phyloP scores from a whole-genome alignment of 2,113 vertebrate genomes.

The Theropithecus gelada region DNA sequence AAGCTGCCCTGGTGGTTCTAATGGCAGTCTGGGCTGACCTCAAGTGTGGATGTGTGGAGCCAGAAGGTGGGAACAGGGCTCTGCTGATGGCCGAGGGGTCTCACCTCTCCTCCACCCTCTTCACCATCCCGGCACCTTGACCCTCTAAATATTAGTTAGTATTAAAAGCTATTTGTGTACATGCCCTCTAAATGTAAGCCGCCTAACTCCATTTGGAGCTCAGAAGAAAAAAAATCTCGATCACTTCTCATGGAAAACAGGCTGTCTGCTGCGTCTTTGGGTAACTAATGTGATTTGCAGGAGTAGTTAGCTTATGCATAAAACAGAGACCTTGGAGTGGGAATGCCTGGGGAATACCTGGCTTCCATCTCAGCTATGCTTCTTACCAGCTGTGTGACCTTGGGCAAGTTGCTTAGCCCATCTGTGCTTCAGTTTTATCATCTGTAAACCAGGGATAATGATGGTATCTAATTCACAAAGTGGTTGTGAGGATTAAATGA shows the following conservation, averaged over 20 bases:
- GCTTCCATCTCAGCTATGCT: neutral
- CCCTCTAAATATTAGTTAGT: neutral
- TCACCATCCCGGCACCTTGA: neutral
- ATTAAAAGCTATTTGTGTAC: neutral
- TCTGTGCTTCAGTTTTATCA: neutral
- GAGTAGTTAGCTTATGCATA: neutral
- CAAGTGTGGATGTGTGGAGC: neutral
- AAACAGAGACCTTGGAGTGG: neutral
- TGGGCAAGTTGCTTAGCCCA: neutral
- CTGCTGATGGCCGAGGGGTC: neutral
- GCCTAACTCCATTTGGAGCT: neutral
- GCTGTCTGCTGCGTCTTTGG: accelerated
- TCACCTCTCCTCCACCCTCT: neutral
- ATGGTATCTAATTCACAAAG: neutral
- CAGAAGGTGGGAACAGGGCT: neutral
- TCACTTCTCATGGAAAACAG: neutral
- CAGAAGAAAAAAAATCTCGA: neutral
- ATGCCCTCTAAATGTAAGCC: neutral
- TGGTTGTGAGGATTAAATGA: neutral
- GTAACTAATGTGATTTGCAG: neutral
- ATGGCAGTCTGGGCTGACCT: neutral
- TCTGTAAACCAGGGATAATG: neutral
- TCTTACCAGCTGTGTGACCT: neutral
- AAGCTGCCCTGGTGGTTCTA: neutral
- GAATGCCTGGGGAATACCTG: neutral